These are phyloP conservation scores for Esperia sulphurella DNA, from an alignment of 2,888 invertebrate species.

Conservation along the genomic window DNA sequence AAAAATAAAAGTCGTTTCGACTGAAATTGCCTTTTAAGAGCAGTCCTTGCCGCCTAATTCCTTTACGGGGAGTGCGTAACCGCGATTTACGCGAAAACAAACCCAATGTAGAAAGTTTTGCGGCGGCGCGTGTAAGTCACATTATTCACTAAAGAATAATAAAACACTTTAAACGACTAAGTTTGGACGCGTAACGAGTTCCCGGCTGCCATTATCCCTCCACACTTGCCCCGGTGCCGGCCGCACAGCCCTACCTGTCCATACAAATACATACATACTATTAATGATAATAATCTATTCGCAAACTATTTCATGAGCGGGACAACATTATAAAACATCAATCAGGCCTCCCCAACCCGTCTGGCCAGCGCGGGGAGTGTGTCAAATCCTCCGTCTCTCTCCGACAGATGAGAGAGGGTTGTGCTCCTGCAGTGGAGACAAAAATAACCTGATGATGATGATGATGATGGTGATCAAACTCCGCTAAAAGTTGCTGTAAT, in stretches of 20 bases:
- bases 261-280: too few relatives aligned
- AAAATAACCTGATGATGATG: too few relatives aligned
- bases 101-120: background rate
- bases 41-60: conserved; percentile 17
- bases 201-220: conserved; percentile 2
- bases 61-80: conserved; percentile 14
- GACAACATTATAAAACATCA: too few relatives aligned
- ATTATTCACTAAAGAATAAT: conserved; percentile 27
- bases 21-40: conserved; percentile 16
- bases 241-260: background rate
- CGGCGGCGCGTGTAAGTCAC: conserved; percentile 9
- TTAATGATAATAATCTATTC: too few relatives aligned
- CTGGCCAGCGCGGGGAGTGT: too few relatives aligned
- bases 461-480: too few relatives aligned
- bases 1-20: conserved; percentile 18
- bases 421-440: too few relatives aligned
- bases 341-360: too few relatives aligned
- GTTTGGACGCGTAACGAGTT: conserved; percentile 4
- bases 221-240: background rate
- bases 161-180: conserved; percentile 23
- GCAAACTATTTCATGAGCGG: too few relatives aligned
- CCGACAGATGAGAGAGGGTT: too few relatives aligned
- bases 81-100: conserved; percentile 18
- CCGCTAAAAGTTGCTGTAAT: too few relatives aligned
- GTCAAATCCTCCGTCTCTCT: too few relatives aligned